Conservation (phyloP, 2,888 invertebrate genomes). For the Lycophotia porphyrea region DNA sequence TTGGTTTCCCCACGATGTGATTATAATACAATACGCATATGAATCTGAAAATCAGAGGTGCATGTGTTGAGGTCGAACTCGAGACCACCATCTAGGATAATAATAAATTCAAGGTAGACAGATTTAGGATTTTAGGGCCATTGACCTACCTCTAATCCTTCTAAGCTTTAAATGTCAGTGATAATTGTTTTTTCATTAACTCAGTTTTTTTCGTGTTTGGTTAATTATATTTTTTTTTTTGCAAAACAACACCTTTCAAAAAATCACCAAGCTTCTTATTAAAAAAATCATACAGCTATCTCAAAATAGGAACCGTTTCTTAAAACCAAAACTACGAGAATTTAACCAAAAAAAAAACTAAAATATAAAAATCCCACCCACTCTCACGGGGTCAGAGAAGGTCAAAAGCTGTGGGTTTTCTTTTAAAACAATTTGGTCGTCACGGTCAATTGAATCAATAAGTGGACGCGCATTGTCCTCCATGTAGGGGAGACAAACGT, state of each 20-base stretch:
- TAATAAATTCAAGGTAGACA: neutral
- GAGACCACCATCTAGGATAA: no score
- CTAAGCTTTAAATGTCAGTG: no score
- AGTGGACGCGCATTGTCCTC: constrained; percentile 60
- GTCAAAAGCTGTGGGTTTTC: constrained; percentile 78
- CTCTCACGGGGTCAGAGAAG: constrained; percentile 81
- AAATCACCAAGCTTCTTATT: neutral
- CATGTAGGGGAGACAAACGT: constrained; percentile 55
- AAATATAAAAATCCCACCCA: constrained; percentile 67
- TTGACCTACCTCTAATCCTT: neutral
- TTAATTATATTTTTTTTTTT: neutral
- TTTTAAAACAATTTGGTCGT: constrained; percentile 83
- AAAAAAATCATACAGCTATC: neutral
- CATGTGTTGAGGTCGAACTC: no score
- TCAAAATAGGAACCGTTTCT: neutral
- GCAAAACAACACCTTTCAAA: neutral
- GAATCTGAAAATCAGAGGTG: no score
- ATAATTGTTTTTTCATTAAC: neutral
- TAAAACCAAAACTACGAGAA: neutral
- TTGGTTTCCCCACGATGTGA: neutral
- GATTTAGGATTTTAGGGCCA: neutral
- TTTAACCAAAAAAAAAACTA: constrained; percentile 9
- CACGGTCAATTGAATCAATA: constrained; percentile 84
- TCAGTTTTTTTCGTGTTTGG: neutral
- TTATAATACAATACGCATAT: neutral